Base-by-base conservation (phyloP, 2,888 invertebrate species). In the Leucophora obtusa region DNA sequence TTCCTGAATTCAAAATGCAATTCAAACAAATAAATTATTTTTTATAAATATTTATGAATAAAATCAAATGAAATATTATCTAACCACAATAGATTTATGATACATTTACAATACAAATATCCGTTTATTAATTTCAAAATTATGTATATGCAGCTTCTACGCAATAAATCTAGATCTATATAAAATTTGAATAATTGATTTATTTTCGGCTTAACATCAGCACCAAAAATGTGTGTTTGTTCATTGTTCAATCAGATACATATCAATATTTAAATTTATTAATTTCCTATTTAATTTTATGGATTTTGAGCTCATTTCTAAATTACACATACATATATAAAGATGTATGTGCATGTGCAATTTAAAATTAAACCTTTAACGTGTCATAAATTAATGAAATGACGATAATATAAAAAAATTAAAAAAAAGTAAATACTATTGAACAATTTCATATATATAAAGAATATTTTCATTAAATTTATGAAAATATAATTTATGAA, bases 211-310 rank as follows among this genome's bases (percentile, higher is more conserved):
- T 38, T 38, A 38, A 38, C 38, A 2, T 38, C 38, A 38, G 2
- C n/a, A 47, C n/a, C 43, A n/a, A n/a, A 38, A n/a, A n/a, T 3
- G 28, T 28, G 24, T 24, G 24, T 28, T 6, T 28, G 7, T 28
- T 28, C 51, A 56, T 70, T 59, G 47, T 66, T 21, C n/a, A 65
- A 70, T 53, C 70, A 38, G 56, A 62, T 69, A 28, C 7, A 28
- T 28, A 60, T 24, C 28, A 50, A 50, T 68, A 58, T 75, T 62
- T 75, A 72, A 58, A 80, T 72, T 79, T 70, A 70, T 60, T 66
- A 71, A 38, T 51, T 75, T 75, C 43, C 53, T 38, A 71, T 75
- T 68, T 58, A 60, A 70, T 74, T 60, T 70, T 21, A 66, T 76
- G 18, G n/a, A 75, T 69, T 75, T 69, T 65, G 9, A 43, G 38